Evolutionary conservation across 2,113 vertebrate genomes (phyloP).

Genomic region (Tonatia bakeri): DNA sequence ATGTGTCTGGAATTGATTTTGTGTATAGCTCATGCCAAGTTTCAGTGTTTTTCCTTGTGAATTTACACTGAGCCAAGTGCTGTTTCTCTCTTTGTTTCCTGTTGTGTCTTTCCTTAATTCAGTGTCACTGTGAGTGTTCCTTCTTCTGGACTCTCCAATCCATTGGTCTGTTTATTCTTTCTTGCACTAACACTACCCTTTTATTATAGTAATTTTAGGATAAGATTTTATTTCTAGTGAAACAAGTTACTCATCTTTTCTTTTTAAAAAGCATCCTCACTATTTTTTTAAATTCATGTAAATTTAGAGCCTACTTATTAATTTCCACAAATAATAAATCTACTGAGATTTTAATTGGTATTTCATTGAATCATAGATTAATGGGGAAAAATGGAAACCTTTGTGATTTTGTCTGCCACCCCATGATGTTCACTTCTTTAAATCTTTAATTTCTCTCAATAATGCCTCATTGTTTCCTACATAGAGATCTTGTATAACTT

Average conservation of each 20-base stretch:
- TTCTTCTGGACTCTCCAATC: neutral
- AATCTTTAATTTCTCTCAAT: neutral
- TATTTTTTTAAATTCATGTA: neutral
- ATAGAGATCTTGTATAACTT: neutral
- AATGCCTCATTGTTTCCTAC: neutral
- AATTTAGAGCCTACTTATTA: neutral
- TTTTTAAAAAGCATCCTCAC: neutral
- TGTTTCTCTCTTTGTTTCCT: neutral
- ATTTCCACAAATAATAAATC: neutral
- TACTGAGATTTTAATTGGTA: neutral
- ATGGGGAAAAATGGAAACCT: neutral
- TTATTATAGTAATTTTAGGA: neutral
- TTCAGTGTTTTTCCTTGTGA: neutral
- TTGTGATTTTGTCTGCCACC: neutral
- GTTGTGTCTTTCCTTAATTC: neutral
- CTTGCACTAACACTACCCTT: neutral
- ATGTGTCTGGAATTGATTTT: neutral
- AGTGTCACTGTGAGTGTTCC: neutral
- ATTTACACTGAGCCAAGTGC: neutral
- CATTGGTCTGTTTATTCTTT: neutral
- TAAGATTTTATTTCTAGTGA: neutral
- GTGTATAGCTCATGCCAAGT: neutral
- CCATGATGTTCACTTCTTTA: neutral
- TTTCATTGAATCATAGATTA: neutral
- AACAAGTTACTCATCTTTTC: neutral